Base-by-base conservation (phyloP, 2,113 vertebrate genomes). In the Gavia stellata region DNA sequence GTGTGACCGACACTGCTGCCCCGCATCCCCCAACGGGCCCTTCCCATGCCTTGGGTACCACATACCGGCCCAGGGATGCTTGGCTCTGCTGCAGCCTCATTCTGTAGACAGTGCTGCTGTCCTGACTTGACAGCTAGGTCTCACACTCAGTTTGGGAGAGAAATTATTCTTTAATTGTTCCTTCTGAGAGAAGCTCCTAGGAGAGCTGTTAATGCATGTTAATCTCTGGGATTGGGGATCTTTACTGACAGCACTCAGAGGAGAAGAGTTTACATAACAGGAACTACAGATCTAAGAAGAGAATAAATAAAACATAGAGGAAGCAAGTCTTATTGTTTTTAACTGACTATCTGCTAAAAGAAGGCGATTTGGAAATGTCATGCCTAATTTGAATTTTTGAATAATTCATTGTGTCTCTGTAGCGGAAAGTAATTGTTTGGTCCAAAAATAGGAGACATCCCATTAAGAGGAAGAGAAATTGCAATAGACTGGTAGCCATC, bases 371-470 rank as follows among this genome's bases (percentile, higher is more conserved):
- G 47, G 95, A 96, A 95, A 96, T 95, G 96, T 94, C 94, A 91
- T 21, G 19, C 14, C 84, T 97, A 29, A 95, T 97, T 92, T 97
- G 86, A 94, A 96, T 94, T 81, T 93, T 63, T 97, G 96, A 97
- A 96, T 97, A 89, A 94, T 95, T 94, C 97, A 97, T 96, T n/a
- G 15, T 53, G 84, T 61, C 62, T 66, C 33, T 58, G 8, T 72
- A 94, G 81, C 5, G 0, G 88, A 92, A 96, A 94, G 86, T 40
- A 62, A 85, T 96, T 95, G 92, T 97, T 95, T 94, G 95, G 86
- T 94, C 95, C 91, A 75, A 91, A 95, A 96, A 96, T 91, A 96
- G 94, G 92, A 96, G 83, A 36, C 81, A 72, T 92, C 73, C 92
- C 86, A 89, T 92, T 92, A 94, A 68, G 86, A 89, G 84, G 89